Evolutionary conservation across 2,888 invertebrate genomes (phyloP).

Genomic region (Allygus modestus): DNA sequence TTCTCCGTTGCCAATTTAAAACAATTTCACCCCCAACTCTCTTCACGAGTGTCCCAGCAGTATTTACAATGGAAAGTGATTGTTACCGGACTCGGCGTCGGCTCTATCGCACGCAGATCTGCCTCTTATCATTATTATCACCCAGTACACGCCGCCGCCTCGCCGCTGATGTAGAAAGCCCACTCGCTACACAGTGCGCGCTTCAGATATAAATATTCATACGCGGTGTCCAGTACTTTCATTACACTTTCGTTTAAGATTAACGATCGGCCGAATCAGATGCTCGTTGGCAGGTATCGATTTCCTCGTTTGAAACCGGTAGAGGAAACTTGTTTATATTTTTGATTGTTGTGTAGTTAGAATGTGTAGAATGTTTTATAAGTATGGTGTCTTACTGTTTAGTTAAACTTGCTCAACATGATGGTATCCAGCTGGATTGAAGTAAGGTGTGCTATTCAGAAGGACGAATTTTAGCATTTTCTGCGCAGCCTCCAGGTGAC

Average conservation of each 20-base stretch:
- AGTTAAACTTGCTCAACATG: too few relatives aligned
- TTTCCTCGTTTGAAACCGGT: background rate
- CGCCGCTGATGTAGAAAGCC: conserved; percentile 11
- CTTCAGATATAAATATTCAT: conserved; percentile 9
- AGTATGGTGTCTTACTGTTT: too few relatives aligned
- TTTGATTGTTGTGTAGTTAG: too few relatives aligned
- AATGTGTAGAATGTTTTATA: too few relatives aligned
- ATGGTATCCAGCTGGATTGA: too few relatives aligned
- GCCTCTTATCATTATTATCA: conserved; percentile 11
- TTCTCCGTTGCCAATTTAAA: background rate
- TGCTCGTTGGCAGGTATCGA: background rate
- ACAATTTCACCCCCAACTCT: conserved; percentile 2
- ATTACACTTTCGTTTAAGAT: conserved; percentile 40
- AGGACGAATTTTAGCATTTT: too few relatives aligned
- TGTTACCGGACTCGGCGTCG: background rate
- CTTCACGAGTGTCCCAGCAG: background rate
- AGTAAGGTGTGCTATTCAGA: too few relatives aligned
- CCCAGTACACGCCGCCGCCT: too few relatives aligned
- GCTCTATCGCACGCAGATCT: conserved; percentile 23
- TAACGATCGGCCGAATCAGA: background rate
- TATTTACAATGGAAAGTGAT: background rate
- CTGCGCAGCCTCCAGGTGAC: too few relatives aligned
- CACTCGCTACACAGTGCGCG: conserved; percentile 12
- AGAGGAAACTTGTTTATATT: too few relatives aligned
- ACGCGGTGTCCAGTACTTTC: conserved; percentile 10